These are phyloP conservation scores for Kryptolebias ocellatus DNA, from an alignment of 2,797 vertebrate species.

Conservation along the genomic window DNA sequence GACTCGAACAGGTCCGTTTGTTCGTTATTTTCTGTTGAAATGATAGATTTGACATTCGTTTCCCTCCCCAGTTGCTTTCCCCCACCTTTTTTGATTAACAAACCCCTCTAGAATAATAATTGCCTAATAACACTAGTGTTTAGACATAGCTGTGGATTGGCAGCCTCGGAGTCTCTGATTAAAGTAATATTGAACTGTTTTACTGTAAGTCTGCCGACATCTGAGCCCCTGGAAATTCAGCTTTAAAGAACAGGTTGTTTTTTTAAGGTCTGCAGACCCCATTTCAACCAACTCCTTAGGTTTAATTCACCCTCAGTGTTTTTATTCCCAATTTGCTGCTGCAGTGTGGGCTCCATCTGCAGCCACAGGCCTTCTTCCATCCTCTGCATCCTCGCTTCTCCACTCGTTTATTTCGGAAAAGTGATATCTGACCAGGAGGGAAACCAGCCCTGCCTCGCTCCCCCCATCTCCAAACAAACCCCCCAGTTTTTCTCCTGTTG, in stretches of 20 bases:
- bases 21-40: constrained; percentile 60
- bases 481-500: constrained; percentile 60
- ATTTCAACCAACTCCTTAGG: constrained; percentile 1
- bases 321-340: constrained; percentile 37
- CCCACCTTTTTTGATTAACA: constrained; percentile 47
- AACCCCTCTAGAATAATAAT: constrained; percentile 37
- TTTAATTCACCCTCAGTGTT: constrained; percentile 40
- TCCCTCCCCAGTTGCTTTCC: constrained; percentile 47
- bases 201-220: constrained; percentile 67
- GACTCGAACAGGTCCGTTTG: constrained; percentile 53
- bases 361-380: constrained; percentile 50
- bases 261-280: constrained; percentile 30
- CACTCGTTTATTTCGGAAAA: constrained; percentile 19
- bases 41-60: constrained; percentile 56
- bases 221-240: constrained; percentile 58
- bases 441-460: constrained; percentile 41
- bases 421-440: constrained; percentile 43
- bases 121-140: constrained; percentile 14
- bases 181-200: constrained; percentile 74
- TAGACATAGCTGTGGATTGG: constrained; percentile 33
- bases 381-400: constrained; percentile 30
- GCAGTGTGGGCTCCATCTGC: constrained; percentile 49
- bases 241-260: constrained; percentile 55
- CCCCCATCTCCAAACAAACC: not conserved
- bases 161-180: constrained; percentile 56